Conservation (phyloP, 37 sponge, comb jelly and placozoan genomes). For the Bolinopsis microptera region DNA sequence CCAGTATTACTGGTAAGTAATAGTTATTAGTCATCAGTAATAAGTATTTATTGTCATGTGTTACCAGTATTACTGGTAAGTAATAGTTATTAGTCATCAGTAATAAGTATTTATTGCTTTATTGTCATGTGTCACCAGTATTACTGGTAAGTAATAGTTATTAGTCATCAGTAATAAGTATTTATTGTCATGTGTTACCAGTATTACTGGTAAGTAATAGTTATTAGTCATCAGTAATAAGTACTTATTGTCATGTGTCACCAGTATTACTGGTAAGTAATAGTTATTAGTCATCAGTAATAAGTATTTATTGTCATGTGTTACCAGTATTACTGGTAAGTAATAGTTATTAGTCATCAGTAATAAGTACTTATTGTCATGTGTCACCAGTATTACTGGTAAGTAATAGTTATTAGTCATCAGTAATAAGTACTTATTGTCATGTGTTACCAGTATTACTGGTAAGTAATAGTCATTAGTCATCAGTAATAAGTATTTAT, state of each 20-base stretch:
- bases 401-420: neutral
- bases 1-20: constrained; percentile 16
- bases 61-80: constrained; percentile 17
- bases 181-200: neutral
- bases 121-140: neutral
- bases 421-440: no score
- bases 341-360: no score
- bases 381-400: constrained; percentile 29
- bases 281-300: no score
- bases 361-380: no score
- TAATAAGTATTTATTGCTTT: no score
- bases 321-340: constrained; percentile 22
- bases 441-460: neutral
- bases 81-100: neutral
- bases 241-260: neutral
- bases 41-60: no score
- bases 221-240: no score
- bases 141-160: neutral
- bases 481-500: no score
- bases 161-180: no score
- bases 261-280: constrained; percentile 20
- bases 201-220: neutral
- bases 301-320: neutral
- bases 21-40: no score
- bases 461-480: neutral